Evolutionary conservation across 1,140 invertebrate genomes (phyloP).

Genomic region (Microplitis demolitor): DNA sequence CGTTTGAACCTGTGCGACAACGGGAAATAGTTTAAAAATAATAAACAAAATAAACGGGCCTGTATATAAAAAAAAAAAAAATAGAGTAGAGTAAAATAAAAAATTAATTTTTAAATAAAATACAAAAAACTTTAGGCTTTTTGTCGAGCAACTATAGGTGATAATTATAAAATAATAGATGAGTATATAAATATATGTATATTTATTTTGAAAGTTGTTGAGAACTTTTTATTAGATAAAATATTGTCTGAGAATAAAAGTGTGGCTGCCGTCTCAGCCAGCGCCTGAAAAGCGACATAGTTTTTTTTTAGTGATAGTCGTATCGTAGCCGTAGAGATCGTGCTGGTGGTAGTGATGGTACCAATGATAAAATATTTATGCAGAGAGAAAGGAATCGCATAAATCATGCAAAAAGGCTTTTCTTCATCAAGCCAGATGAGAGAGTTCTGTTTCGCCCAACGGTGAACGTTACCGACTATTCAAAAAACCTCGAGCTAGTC

Average conservation of each 20-base stretch:
- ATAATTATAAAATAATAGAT: no score
- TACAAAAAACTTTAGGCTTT: no score
- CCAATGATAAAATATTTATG: conserved; percentile 16
- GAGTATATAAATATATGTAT: conserved; percentile 1
- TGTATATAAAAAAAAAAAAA: no score
- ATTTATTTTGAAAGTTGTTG: conserved; percentile 7
- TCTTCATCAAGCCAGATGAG: neutral
- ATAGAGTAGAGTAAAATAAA: no score
- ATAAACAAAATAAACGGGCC: neutral
- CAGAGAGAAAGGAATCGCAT: neutral
- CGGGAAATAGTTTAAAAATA: neutral
- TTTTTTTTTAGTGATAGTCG: neutral
- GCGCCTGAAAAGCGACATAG: conserved; percentile 22
- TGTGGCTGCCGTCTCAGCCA: conserved; percentile 6
- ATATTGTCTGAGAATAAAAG: neutral
- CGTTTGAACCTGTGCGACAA: conserved; percentile 39
- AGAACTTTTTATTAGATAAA: conserved; percentile 2
- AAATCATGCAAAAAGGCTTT: conserved; percentile 17
- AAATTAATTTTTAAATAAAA: no score
- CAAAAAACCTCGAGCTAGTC: neutral
- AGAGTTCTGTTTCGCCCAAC: neutral
- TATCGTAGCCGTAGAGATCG: neutral
- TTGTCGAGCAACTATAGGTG: no score
- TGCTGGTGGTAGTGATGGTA: neutral
- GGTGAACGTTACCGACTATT: neutral